These are phyloP conservation scores for Balearica regulorum DNA, from an alignment of 2,797 vertebrate species.

Conservation along the genomic window DNA sequence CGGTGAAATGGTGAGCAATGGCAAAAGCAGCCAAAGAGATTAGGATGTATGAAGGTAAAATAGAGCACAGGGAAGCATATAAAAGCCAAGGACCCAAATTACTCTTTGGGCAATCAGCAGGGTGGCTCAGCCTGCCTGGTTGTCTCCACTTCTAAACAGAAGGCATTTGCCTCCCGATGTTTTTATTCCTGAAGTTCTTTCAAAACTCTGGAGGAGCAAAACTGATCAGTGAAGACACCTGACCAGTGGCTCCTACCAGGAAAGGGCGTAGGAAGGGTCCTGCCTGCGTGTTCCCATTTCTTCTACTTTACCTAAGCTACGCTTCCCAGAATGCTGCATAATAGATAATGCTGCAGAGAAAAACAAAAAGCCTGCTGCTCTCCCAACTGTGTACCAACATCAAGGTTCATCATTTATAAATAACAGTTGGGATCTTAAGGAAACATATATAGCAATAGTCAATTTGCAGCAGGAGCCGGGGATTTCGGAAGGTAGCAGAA, in stretches of 20 bases:
- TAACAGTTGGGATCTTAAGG: background rate
- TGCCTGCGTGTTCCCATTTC: fast-evolving
- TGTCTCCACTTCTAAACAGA: background rate
- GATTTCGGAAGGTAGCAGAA: background rate
- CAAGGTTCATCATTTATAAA: background rate
- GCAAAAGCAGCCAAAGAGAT: background rate
- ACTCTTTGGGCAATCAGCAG: background rate
- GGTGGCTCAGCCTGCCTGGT: background rate
- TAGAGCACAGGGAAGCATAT: background rate
- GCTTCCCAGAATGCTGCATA: background rate
- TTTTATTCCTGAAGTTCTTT: slow-evolving; percentile 3
- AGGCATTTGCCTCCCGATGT: background rate
- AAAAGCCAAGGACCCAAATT: background rate
- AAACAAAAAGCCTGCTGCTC: background rate
- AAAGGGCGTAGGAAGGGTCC: background rate
- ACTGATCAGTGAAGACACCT: background rate
- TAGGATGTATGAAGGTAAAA: background rate
- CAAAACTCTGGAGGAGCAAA: background rate
- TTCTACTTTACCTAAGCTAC: background rate
- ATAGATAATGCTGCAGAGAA: background rate
- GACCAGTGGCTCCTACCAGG: background rate
- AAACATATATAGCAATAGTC: background rate
- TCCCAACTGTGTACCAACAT: background rate
- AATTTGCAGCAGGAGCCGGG: background rate
- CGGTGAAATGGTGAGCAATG: background rate